Evolutionary conservation across 2,888 invertebrate species (phyloP), one percentile per base, ranked within the genome.

Genomic region (Patella caerulea): DNA sequence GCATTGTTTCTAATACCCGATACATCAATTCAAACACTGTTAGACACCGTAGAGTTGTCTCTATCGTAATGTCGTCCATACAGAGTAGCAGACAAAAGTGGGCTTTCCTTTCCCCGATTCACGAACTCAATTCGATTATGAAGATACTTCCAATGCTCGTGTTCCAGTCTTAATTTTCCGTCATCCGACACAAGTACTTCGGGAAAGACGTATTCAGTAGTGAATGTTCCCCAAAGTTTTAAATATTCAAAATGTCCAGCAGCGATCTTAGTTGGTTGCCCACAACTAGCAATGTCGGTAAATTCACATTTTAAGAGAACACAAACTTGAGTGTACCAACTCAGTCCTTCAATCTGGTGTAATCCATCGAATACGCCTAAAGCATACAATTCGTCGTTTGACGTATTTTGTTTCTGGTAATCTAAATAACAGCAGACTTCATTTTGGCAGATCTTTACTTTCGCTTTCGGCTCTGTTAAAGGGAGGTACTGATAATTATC

Each of bases 321-420:
- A 72, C 88, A 88, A 0, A 85, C 79, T 75, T 87, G 83, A 3
- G 85, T 74, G 78, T 84, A 87, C 74, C 85, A 86, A 12, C 78
- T 34, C 24, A 65, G 24, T 1, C 85, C 87, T 59, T 87, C 80
- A 5, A 78, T 73, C 7, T 79, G 81, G 74, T 86, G 86, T 3
- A 84, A 70, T 3, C 87, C 86, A 72, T 84, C 81, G 76, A 88
- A 88, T 1, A 81, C 86, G 0, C 86, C 88, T 19, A 88, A 80
- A 0, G 85, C 88, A 78, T 83, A 88, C 9, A 78, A 45, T 55
- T 84, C 86, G 4, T 70, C 54, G 1, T 71, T 53, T 59, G 53
- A 34, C 4, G n/a, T n/a, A 45, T 65, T 19, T 12, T n/a, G 69
- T 55, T 9, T 76, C 3, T 78, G 69, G 72, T 85, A 87, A 12